Evolutionary conservation across 2,113 vertebrate species (phyloP), one percentile per base, ranked within the genome.

Genomic region (Atractosteus spatula): DNA sequence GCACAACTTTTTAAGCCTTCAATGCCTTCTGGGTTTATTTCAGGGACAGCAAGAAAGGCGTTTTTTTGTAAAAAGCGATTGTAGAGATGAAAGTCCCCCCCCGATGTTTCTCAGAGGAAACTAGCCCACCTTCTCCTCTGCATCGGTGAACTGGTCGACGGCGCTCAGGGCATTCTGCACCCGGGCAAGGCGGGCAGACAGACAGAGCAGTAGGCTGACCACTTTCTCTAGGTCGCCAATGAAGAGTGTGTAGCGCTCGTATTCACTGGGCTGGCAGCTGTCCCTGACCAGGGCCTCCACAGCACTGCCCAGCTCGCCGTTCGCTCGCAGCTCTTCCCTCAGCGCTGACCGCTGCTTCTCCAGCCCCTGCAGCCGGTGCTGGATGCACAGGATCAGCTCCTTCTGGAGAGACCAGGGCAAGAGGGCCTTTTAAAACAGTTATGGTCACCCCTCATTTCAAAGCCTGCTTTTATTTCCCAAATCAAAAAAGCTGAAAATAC

Each of bases 151-250:
- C 13, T 91, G 72, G 3, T 93, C 89, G 0, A 85, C 76, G 13
- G 85, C 90, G 79, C 88, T 92, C 78, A 99, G 83, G 62, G 97
- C 94, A 0, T 93, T 91, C 75, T 93, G 93, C 2, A 99, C 95
- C 0, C 97, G 88, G 76, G 92, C 92, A 0, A 99, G 92, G 55
- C 97, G 94, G 61, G 93, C 93, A 7, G 96, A 96, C 54, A 99
- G 79, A 69, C 96, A 95, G 65, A 99, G 85, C 78, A 99, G 72
- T 75, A 99, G 93, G 81, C 83, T 97, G 55, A 98, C 84, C 11
- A 98, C 97, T 3, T 95, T 93, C 87, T 98, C 95, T 81, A 99
- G 81, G 86, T 99, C 96, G 0, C 89, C 93, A 0, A 98, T 88
- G 86, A 98, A 98, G 74, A 93, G 88, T 68, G 73, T 41, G 87